Base-by-base conservation (phyloP, 2,113 vertebrate species). In the Eurystomus gularis region DNA sequence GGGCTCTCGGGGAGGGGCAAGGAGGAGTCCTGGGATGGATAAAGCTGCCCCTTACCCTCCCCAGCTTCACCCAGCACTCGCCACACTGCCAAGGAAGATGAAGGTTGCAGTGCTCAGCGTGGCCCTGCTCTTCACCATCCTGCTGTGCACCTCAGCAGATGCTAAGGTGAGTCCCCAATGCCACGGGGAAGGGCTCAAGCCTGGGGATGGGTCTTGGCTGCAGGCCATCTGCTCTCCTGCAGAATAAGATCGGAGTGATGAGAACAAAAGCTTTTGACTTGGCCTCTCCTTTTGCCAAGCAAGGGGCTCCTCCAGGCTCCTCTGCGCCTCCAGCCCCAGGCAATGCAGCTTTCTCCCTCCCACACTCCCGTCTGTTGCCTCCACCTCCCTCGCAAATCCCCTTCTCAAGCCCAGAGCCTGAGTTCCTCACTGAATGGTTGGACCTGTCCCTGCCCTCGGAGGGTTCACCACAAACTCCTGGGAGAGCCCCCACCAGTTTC, bases 1-100 rank as follows among this genome's bases (percentile, higher is more conserved):
- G n/a, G 46, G 52, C 29, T 73, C 26, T 62, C 0, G 1, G n/a
- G 15, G n/a, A 3, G 11, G 48, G 18, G 2, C 19, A 57, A 61
- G 49, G 69, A 75, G 69, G 55, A 80, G 75, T 35, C 20, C 42
- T 6, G 21, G 17, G 14, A 75, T 37, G 35, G 49, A 76, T 81
- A 76, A 86, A 86, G 11, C 37, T 60, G 82, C 31, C 35, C 18
- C 29, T 82, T 18, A 5, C n/a, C 58, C 55, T 17, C 11, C 33
- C 29, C 70, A 71, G 76, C 57, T 44, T 76, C 87, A 82, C 11
- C 15, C 57, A 42, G 29, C 0, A 17, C 51, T 77, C 11, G 1
- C 17, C 55, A 24, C 61, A 23, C 23, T 0, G 1, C 4, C 55
- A 52, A 79, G 33, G 42, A 94, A 87, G 66, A 91, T 83, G 84